Evolutionary conservation across 2,797 vertebrate species (phyloP), one percentile per base, ranked within the genome.

Genomic region (Trematomus bernacchii): DNA sequence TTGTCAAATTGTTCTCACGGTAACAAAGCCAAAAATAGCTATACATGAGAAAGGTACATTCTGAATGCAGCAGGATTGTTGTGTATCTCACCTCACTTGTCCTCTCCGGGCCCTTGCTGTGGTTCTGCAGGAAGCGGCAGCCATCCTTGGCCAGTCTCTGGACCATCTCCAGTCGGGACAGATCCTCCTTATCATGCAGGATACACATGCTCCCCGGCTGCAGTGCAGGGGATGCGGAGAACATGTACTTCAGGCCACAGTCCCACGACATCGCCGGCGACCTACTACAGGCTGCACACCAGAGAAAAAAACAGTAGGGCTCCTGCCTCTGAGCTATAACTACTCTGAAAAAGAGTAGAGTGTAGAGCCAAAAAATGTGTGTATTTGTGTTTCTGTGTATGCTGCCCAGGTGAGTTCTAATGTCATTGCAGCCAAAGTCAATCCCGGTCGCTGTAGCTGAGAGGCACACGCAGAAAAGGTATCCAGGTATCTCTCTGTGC

Each of bases 241-340:
- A 99, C 84, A 99, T 93, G 91, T 97, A 96, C 93, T 93, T 97
- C 88, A 99, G 96, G 89, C 98, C 98, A 90, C 98, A 98, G 48
- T 98, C 98, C 97, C 97, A 99, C 90, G 97, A 97, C 97, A 99
- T 98, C 83, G 70, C 53, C 3, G 21, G 33, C 73, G 47, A 53
- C 19, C 6, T 42, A 54, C 9, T 19, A 27, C 75, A 67, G 66
- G n/a, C 74, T 68, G 61, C 73, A 71, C 47, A 70, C 62, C 53
- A 50, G 16, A 37, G 27, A 5, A 64, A 76, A 27, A 50, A 84
- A 62, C 21, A 66, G 47, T 50, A 60, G 40, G n/a, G 59, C 11
- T 18, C 18, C 40, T 18, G 51, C 54, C 50, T 48, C 51, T 46
- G 19, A 73, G 71, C 61, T 68, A 50, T 43, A 77, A 50, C 66